Evolutionary conservation across 2,113 vertebrate species (phyloP).

Genomic region (Catagonus wagneri): DNA sequence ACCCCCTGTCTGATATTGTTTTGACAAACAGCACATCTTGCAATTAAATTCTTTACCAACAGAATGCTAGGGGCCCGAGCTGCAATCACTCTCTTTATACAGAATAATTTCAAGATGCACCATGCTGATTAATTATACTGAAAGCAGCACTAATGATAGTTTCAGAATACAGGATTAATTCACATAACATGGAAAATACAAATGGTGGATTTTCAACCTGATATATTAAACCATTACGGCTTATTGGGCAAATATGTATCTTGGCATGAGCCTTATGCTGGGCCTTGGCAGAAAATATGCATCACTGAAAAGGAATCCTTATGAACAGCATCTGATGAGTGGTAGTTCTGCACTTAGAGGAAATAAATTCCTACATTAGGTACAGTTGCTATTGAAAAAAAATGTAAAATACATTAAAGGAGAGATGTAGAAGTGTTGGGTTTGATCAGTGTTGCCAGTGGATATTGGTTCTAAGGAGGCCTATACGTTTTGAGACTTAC

Average conservation of each 20-base stretch:
- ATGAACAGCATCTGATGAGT: background rate
- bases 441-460: background rate
- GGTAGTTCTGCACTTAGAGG: constrained; percentile 49
- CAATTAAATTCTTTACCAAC: constrained; percentile 77
- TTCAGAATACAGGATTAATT: constrained; percentile 78
- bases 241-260: constrained; percentile 71
- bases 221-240: constrained; percentile 71
- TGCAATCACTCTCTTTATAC: constrained; percentile 29
- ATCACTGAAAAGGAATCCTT: constrained; percentile 40
- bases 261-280: constrained; percentile 66
- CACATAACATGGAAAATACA: constrained; percentile 69
- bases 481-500: background rate
- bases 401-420: constrained; percentile 21
- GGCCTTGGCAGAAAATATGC: constrained; percentile 53
- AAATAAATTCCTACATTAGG: constrained; percentile 28
- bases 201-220: constrained; percentile 72
- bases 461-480: background rate
- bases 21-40: constrained; percentile 74
- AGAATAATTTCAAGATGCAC: constrained; percentile 72
- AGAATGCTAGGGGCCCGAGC: constrained; percentile 15
- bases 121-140: constrained; percentile 82
- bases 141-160: constrained; percentile 80
- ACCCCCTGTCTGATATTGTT: constrained; percentile 54
- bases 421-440: background rate
- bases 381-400: constrained; percentile 20